phyloP scores from a whole-genome alignment of 2,113 vertebrate species.

The Formicarius rufipectus region DNA sequence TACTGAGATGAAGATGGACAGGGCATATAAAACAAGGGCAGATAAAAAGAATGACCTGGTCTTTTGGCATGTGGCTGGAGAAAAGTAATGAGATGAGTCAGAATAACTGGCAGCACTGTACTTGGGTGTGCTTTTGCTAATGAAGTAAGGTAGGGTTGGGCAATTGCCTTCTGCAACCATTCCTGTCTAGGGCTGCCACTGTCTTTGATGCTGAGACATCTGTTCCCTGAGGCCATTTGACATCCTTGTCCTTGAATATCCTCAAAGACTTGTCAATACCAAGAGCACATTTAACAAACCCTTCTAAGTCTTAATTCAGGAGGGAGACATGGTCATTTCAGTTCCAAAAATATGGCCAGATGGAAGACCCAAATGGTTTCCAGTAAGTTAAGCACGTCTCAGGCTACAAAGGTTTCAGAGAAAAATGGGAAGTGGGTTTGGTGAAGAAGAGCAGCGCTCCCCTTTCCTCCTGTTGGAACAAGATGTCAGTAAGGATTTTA shows the following conservation, averaged over 20 bases:
- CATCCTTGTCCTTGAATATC: not conserved
- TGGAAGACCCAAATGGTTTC: not conserved
- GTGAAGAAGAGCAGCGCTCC: not conserved
- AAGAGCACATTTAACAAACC: accelerated
- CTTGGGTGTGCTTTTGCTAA: not conserved
- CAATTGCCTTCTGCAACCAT: not conserved
- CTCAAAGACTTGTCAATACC: not conserved
- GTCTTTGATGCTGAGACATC: not conserved
- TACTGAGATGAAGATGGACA: not conserved
- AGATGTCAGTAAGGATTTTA: not conserved
- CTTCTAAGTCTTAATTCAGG: not conserved
- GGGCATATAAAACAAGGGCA: not conserved
- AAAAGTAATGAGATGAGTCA: not conserved
- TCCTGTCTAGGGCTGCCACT: accelerated
- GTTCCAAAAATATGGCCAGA: not conserved
- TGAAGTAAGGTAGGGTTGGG: not conserved
- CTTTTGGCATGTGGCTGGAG: not conserved
- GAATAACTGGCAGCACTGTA: not conserved
- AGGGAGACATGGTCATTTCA: not conserved
- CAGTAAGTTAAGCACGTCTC: not conserved
- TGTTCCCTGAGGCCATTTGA: not conserved
- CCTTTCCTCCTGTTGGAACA: not conserved
- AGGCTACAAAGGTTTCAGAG: not conserved
- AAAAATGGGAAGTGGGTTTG: not conserved
- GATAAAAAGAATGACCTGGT: not conserved